Evolutionary conservation across 2,113 vertebrate genomes (phyloP), one percentile per base, ranked within the genome.

Genomic region (Pollimyrus isidori): DNA sequence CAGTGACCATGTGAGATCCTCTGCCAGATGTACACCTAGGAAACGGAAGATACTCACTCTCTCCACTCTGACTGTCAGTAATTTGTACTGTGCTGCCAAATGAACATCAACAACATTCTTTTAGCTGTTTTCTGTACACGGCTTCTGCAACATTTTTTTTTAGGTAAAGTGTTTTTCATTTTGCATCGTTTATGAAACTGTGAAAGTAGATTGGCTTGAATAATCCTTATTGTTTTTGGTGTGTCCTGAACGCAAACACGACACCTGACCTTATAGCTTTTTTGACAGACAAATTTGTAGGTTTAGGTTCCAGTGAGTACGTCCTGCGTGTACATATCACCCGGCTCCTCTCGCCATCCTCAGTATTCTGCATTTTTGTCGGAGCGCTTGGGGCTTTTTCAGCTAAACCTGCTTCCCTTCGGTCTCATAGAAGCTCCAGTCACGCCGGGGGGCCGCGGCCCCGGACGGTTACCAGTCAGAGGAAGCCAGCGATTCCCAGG

Each of bases 401-500:
- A 84, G 35, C 73, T 80, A 35, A 35, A 4, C 23, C 10, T 30
- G 21, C 48, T n/a, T 87, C 50, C 26, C 26, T 56, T 87, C 56
- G 13, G 84, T 88, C 23, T 46, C 85, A n/a, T 49, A 97, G 97
- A 95, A 94, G 88, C 95, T 94, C 92, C 96, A 95, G 21, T 91
- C 93, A 90, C 94, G 94, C 89, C 92, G 94, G 3, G 96, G 97
- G 50, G 87, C 94, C 26, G 88, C 90, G 11, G 89, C 94, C 88
- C 96, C 95, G 9, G 91, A 96, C 62, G 97, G 92, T 65, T 96
- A 98, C 92, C 94, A 98, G 89, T 97, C 97, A 83, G 97, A 99
- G 94, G 98, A 98, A 91, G 93, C 95, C 13, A 98, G 98, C 90
- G 97, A 98, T 88, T 94, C 92, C 49, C 96, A 97, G 87, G 93